Base-by-base conservation (phyloP, 2,113 vertebrate species). In the Gasterosteus aculeatus region DNA sequence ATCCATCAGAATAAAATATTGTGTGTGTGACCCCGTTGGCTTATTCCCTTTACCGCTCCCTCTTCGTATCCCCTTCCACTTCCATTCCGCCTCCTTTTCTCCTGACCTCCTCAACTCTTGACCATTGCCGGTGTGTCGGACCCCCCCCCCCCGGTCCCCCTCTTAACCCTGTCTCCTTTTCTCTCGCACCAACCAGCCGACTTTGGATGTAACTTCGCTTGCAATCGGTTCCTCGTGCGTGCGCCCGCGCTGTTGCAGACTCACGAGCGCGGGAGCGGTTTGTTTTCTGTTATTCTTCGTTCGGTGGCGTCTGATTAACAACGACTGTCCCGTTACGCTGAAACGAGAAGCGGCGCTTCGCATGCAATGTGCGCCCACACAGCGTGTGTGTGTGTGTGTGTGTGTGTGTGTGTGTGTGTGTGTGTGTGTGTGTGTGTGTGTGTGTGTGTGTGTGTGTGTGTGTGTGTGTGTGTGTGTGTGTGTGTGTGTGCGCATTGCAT, bases 81-180 rank as follows among this genome's bases (percentile, higher is more conserved):
- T 62, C 65, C 65, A 59, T 47, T 60, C 66, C 60, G 61, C 49
- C 73, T 22, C 70, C 72, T 66, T 61, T 46, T 80, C 44, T 62
- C 69, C 77, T 72, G 63, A 71, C 70, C 69, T 88, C 77, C 63
- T 82, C 73, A 92, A 95, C 94, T 95, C 93, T 93, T 88, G 69
- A 87, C 71, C 82, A 94, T 95, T 92, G 94, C 95, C 92, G 95
- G 92, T 90, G 77, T 89, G 77, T 85, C 46, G 91, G 91, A 90
- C 42, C 75, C 62, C 3, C 2, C 22, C 54, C 10, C 11, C 42
- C 22, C 22, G 22, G 22, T 26, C 22, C 22, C 22, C 42, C 0
- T 35, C 33, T 35, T 35, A 3, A 1, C 47, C 49, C 65, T 77
- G 33, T 5, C 3, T 35, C 33, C 82, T 84, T 35, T 22, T 39